Evolutionary conservation across 2,888 invertebrate genomes (phyloP), one percentile per base, ranked within the genome.

Genomic region (Pristionchus entomophagus): DNA sequence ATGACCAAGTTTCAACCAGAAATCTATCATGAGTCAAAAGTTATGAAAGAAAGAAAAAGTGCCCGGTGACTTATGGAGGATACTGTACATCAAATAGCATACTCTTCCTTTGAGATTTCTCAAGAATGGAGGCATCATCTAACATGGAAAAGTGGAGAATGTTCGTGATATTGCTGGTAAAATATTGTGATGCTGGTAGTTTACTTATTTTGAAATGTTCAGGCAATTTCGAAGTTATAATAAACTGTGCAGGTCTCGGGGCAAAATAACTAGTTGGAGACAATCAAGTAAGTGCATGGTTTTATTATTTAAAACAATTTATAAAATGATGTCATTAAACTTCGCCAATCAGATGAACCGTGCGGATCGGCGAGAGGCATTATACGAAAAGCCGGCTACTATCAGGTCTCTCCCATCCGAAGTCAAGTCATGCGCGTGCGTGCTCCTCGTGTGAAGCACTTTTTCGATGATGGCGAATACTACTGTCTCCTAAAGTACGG

Each of bases 401-500:
- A 94, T 0, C 29, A 85, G 80, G 35, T 87, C 22, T 94, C 94
- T 85, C 95, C 97, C 0, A 95, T 96, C 78, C 95, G 97, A 22
- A 86, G 84, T 77, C 86, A 88, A 77, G 87, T 90, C 22, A 86
- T 91, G 14, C 85, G 88, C 22, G 89, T 88, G 22, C 32, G 41
- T 22, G 89, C 90, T 51, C 88, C 96, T 4, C 95, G 96, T 96
- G 91, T 96, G 4, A 95, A 95, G 88, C 94, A 95, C 80, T 94
- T 94, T 0, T 90, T 96, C n/a, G 88, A 85, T 26, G 88, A 96
- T 1, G 94, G 95, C 85, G 95, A 95, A 45, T 95, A 95, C 92
- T 97, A 97, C 91, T 95, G 97, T 19, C 96, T 97, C 93, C 96
- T 96, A 19, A 97, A 96, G 96, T 96, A 94, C 94, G 95, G 86